Evolutionary conservation across 2,113 vertebrate genomes (phyloP).

Genomic region (Gasterosteus nipponicus): DNA sequence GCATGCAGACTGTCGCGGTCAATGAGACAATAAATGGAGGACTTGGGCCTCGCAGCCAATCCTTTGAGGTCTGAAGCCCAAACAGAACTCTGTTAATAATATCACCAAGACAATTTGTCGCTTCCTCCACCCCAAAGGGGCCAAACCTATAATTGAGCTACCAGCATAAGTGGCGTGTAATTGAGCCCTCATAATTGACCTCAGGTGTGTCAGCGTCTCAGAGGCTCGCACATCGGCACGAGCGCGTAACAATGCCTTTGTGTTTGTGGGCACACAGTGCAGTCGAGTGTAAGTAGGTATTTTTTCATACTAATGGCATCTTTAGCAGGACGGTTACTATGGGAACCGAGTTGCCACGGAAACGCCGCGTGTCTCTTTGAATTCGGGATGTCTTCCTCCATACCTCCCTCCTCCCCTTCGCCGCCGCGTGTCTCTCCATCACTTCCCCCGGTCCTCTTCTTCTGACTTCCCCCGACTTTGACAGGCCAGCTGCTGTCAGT

Average conservation of each 20-base stretch:
- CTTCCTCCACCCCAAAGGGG: constrained; percentile 35
- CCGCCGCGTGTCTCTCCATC: constrained; percentile 36
- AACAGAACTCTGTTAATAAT: constrained; percentile 46
- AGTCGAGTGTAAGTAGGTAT: constrained; percentile 71
- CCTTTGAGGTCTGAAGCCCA: constrained; percentile 28
- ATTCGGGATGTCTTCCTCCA: constrained; percentile 82
- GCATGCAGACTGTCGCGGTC: constrained; percentile 45
- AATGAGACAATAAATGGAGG: constrained; percentile 46
- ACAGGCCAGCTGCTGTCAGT: constrained; percentile 79
- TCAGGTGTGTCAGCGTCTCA: constrained; percentile 50
- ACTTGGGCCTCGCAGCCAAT: constrained; percentile 29
- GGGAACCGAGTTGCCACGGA: constrained; percentile 86
- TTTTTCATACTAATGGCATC: constrained; percentile 84
- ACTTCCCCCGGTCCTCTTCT: constrained; percentile 45
- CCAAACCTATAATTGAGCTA: constrained; percentile 52
- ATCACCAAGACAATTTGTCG: constrained; percentile 53
- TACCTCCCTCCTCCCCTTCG: constrained; percentile 51
- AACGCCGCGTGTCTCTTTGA: constrained; percentile 85
- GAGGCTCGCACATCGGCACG: background rate
- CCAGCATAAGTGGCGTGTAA: constrained; percentile 50
- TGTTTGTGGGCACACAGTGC: constrained; percentile 66
- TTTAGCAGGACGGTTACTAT: constrained; percentile 82
- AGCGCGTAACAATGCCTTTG: constrained; percentile 20
- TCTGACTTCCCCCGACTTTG: constrained; percentile 62
- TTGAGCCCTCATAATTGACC: constrained; percentile 52